Evolutionary conservation across 2,113 vertebrate genomes (phyloP).

Genomic region (Stegostoma tigrinum): DNA sequence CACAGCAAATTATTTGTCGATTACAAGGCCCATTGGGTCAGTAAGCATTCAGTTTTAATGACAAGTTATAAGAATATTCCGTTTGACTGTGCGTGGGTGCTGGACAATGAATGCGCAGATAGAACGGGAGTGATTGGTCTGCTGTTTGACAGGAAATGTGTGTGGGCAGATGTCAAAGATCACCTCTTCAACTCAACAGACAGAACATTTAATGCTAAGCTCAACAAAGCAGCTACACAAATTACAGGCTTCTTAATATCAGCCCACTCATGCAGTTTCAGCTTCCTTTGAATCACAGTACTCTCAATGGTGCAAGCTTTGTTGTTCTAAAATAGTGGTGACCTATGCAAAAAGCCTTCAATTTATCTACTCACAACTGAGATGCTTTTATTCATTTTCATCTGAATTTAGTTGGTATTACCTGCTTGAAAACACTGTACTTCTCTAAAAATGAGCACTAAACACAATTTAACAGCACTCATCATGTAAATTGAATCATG

Average conservation of each 20-base stretch:
- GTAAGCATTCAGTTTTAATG: slow-evolving; percentile 31
- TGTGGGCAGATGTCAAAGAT: slow-evolving; percentile 37
- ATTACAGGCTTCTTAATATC: slow-evolving; percentile 33
- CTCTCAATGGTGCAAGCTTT: slow-evolving; percentile 32
- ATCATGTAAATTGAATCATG: neutral
- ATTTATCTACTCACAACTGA: slow-evolving; percentile 28
- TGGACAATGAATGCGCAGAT: slow-evolving; percentile 28
- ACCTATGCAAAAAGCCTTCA: slow-evolving; percentile 28
- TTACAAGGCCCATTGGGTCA: slow-evolving; percentile 20
- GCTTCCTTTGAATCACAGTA: slow-evolving; percentile 34
- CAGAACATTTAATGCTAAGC: slow-evolving; percentile 34
- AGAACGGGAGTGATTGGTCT: slow-evolving; percentile 31
- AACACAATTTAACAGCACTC: neutral
- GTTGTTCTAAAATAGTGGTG: slow-evolving; percentile 35
- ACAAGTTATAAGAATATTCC: slow-evolving; percentile 32
- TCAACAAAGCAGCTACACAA: slow-evolving; percentile 37
- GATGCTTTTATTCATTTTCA: slow-evolving; percentile 28
- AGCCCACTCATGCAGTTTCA: slow-evolving; percentile 34
- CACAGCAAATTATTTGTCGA: neutral
- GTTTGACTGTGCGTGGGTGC: slow-evolving; percentile 27
- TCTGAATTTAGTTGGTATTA: slow-evolving; percentile 19
- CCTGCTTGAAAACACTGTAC: neutral
- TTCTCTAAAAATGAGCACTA: slow-evolving; percentile 9
- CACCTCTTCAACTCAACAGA: slow-evolving; percentile 35
- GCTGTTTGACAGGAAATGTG: slow-evolving; percentile 37